Percentiles rank a stretch among this genome's conserved stretches.
phyloP scores from a whole-genome alignment of 1,140 invertebrate species.

The Caerostris extrusa region DNA sequence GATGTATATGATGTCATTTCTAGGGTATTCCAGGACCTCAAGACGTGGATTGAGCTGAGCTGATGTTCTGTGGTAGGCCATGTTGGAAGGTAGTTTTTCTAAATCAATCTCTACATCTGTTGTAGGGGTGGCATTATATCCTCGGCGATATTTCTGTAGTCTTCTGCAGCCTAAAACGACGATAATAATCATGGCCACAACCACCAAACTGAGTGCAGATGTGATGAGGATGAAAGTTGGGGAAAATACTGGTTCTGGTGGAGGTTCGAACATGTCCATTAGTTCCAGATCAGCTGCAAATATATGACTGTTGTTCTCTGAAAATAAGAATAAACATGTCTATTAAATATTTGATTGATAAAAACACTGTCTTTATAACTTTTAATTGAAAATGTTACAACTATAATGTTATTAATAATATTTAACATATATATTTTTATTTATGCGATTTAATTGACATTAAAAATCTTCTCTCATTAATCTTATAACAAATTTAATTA shows the following conservation, averaged over 20 bases:
- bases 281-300: constrained; percentile 72
- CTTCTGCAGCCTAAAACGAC: constrained; percentile 64
- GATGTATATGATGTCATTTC: constrained; percentile 97
- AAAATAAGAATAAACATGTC: not conserved
- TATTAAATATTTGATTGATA: not conserved
- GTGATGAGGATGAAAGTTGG: constrained; percentile 88
- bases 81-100: constrained; percentile 92
- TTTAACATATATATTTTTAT: not conserved
- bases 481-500: too few relatives aligned
- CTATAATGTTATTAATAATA: not conserved
- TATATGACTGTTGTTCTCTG: constrained; percentile 76
- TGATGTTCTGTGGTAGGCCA: constrained; percentile 91
- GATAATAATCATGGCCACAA: constrained; percentile 66
- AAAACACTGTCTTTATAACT: not conserved
- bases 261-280: constrained; percentile 74
- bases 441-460: not conserved
- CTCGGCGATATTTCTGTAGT: constrained; percentile 82
- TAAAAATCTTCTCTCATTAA: not conserved
- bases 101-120: constrained; percentile 89
- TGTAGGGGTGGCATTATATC: constrained; percentile 87
- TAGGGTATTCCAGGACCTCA: constrained; percentile 95
- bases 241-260: constrained; percentile 85
- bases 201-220: constrained; percentile 82
- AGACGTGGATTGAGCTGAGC: constrained; percentile 94
- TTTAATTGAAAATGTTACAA: not conserved